Evolutionary conservation across 2,113 vertebrate genomes (phyloP).

Genomic region (western clawed frog (Xenopus tropicalis)): UCB_Xtro_10.0 CM004444.2:3193001-3193500

Average conservation of each 20-base stretch:
- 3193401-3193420: slow-evolving; percentile 47
- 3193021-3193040: slow-evolving; percentile 55
- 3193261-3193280: slow-evolving; percentile 72
- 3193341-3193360: slow-evolving; percentile 66
- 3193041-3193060: slow-evolving; percentile 54
- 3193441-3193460: slow-evolving; percentile 41
- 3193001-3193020: slow-evolving; percentile 61
- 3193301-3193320: slow-evolving; percentile 79
- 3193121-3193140: slow-evolving; percentile 86
- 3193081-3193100: slow-evolving; percentile 89
- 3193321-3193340: slow-evolving; percentile 64
- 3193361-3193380: slow-evolving; percentile 59
- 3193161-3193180: slow-evolving; percentile 60
- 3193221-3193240: slow-evolving; percentile 83
- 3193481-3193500: slow-evolving; percentile 65
- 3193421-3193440: neutral
- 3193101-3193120: slow-evolving; percentile 89
- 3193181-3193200: slow-evolving; percentile 68
- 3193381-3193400: slow-evolving; percentile 33
- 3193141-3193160: slow-evolving; percentile 72
- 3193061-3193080: slow-evolving; percentile 73
- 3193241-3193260: slow-evolving; percentile 82
- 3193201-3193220: slow-evolving; percentile 95
- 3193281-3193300: slow-evolving; percentile 61
- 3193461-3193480: slow-evolving; percentile 60